Evolutionary conservation across 2,113 vertebrate genomes (phyloP).

Genomic region (Typhlomys cinereus): DNA sequence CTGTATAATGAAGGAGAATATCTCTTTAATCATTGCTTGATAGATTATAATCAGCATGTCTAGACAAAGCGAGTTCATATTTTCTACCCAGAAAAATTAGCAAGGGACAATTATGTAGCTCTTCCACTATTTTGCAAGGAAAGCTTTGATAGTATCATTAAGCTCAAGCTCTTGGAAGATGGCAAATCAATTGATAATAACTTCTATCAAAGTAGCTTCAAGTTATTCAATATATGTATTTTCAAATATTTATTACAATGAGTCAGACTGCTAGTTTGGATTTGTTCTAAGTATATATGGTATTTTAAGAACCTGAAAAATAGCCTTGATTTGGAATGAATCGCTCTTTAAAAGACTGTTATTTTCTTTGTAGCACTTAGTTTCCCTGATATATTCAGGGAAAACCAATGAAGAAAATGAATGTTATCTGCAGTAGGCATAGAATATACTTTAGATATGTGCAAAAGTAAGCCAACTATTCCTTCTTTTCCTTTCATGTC

Average conservation of each 20-base stretch:
- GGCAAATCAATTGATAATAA: constrained; percentile 73
- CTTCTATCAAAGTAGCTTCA: constrained; percentile 4
- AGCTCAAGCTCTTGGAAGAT: constrained; percentile 48
- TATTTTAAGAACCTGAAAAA: not conserved
- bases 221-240: rapidly evolving
- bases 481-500: not conserved
- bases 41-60: constrained; percentile 83
- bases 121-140: constrained; percentile 46
- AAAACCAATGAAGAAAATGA: not conserved
- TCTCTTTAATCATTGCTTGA: constrained; percentile 83
- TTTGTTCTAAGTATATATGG: not conserved
- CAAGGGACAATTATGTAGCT: constrained; percentile 74
- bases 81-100: constrained; percentile 80
- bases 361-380: not conserved
- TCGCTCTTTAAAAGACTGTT: not conserved
- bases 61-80: constrained; percentile 82
- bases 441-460: not conserved
- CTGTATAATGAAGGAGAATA: constrained; percentile 78
- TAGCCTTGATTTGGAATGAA: not conserved
- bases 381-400: not conserved
- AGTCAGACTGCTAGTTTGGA: not conserved
- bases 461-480: not conserved
- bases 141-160: constrained; percentile 49
- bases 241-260: not conserved
- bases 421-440: not conserved